These are phyloP conservation scores for Ceratotherium simum DNA, from an alignment of 2,113 vertebrate species.

Conservation along the genomic window DNA sequence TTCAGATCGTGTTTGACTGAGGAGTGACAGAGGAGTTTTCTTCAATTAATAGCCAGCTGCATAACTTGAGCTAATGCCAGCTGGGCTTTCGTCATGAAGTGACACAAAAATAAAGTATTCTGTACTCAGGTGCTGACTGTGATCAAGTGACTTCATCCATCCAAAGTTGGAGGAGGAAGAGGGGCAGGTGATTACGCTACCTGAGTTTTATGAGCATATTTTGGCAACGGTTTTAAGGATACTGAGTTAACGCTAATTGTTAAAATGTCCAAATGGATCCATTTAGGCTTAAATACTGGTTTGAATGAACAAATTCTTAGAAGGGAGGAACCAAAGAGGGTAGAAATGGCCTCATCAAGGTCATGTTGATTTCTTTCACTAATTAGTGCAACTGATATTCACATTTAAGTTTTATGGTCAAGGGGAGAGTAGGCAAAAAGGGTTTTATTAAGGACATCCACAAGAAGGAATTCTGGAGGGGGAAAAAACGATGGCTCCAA, in stretches of 20 bases:
- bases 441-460: background rate
- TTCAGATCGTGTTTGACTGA: constrained; percentile 74
- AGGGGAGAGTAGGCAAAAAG: background rate
- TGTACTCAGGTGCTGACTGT: constrained; percentile 70
- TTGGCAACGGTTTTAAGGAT: background rate
- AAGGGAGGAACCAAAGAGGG: background rate
- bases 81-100: constrained; percentile 73
- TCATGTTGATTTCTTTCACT: background rate
- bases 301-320: constrained; percentile 24
- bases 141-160: constrained; percentile 66
- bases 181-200: background rate
- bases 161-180: background rate
- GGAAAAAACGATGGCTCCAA: background rate
- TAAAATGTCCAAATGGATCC: background rate
- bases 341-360: background rate
- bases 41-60: constrained; percentile 87
- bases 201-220: constrained; percentile 1
- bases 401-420: background rate
- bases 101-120: constrained; percentile 80
- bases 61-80: constrained; percentile 83
- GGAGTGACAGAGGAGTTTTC: constrained; percentile 78
- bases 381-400: background rate
- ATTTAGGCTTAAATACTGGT: background rate
- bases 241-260: background rate
- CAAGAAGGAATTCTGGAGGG: background rate